Conservation (phyloP, 2,113 vertebrate species). For the Gasterosteus nipponicus region DNA sequence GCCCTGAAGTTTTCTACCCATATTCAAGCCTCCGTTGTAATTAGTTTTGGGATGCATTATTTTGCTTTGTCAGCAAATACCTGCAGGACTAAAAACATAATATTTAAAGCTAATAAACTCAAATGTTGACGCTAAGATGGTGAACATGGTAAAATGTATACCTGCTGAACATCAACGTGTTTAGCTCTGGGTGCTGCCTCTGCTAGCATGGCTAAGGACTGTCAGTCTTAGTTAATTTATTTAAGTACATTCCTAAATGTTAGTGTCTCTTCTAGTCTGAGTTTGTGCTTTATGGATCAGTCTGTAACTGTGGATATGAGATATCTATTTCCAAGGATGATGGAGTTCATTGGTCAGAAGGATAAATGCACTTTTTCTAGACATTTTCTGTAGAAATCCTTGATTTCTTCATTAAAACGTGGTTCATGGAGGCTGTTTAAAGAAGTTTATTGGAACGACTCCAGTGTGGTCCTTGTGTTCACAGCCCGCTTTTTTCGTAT, state of each 20-base stretch:
- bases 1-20: not conserved
- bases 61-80: not conserved
- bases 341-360: not conserved
- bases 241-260: constrained; percentile 36
- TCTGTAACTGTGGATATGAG: not conserved
- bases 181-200: not conserved
- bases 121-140: not conserved
- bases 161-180: not conserved
- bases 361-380: constrained; percentile 13
- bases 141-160: not conserved
- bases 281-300: constrained; percentile 7
- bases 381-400: not conserved
- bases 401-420: not conserved
- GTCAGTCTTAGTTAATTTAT: not conserved
- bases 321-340: not conserved
- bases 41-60: not conserved
- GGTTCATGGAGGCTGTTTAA: not conserved
- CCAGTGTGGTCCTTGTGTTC: not conserved
- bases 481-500: not conserved
- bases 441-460: not conserved
- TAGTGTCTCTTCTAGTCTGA: constrained; percentile 1
- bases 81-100: not conserved
- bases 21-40: not conserved
- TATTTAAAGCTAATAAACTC: not conserved
- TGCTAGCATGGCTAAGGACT: not conserved